Conservation (phyloP, 2,888 invertebrate species). For the Tryphoninae sp. region DNA sequence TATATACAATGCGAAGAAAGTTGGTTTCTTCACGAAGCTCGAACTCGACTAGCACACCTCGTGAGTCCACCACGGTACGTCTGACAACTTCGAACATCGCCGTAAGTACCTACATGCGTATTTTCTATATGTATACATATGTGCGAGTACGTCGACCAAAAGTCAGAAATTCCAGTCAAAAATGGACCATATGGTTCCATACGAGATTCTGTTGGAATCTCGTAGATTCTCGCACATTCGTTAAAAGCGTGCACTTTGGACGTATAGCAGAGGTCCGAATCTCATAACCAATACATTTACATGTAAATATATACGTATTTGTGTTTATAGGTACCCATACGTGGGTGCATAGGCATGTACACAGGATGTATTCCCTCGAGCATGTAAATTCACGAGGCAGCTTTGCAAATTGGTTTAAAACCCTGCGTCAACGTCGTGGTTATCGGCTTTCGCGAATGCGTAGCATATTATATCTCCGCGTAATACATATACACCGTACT, state of each 20-base stretch:
- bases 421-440: slow-evolving; percentile 61
- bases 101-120: not conserved
- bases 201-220: slow-evolving; percentile 51
- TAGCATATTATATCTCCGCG: slow-evolving; percentile 41
- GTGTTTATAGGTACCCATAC: slow-evolving; percentile 14
- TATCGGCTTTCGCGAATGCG: slow-evolving; percentile 58
- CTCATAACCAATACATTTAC: slow-evolving; percentile 6
- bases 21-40: too few relatives aligned
- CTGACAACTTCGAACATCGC: too few relatives aligned
- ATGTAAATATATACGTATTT: slow-evolving; percentile 1
- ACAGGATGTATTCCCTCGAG: slow-evolving; percentile 57
- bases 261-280: slow-evolving; percentile 41
- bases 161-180: slow-evolving; percentile 36
- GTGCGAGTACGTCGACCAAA: slow-evolving; percentile 36
- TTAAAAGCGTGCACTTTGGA: slow-evolving; percentile 59
- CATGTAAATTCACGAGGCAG: slow-evolving; percentile 66
- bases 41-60: too few relatives aligned
- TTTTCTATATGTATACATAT: not conserved
- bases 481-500: slow-evolving; percentile 8
- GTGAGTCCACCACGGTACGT: too few relatives aligned
- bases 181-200: slow-evolving; percentile 51
- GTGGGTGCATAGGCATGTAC: slow-evolving; percentile 1
- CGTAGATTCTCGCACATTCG: slow-evolving; percentile 62
- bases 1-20: not conserved
- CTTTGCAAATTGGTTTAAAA: slow-evolving; percentile 66